A percentile compares a stretch with the other conserved stretches of the same genome.
These are phyloP conservation scores for Rhadina sibilatrix DNA, from an alignment of 2,113 vertebrate species.

Conservation along the genomic window DNA sequence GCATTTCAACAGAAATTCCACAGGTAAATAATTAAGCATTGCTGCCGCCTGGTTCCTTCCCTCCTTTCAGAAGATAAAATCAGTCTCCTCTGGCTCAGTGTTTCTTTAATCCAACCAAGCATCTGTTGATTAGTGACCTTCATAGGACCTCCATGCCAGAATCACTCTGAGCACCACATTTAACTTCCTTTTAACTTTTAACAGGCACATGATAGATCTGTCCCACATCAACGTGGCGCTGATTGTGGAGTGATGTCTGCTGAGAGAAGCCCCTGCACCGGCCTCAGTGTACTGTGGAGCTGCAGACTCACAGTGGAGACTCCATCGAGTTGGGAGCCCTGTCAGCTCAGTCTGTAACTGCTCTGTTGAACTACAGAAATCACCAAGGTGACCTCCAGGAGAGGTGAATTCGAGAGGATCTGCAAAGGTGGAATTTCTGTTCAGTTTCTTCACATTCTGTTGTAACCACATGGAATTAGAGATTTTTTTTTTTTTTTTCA, in stretches of 20 bases:
- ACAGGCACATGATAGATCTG: conserved; percentile 98
- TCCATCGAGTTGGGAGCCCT: not conserved
- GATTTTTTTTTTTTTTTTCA: conserved; percentile 37
- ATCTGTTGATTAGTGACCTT: not conserved
- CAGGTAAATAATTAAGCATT: conserved; percentile 77
- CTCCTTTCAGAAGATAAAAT: conserved; percentile 13
- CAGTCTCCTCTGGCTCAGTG: not conserved
- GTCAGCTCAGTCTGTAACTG: conserved; percentile 3
- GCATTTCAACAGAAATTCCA: conserved; percentile 97
- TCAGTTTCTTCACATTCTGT: conserved; percentile 1
- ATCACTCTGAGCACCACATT: not conserved
- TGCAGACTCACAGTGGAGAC: not conserved
- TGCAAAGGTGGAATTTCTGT: conserved; percentile 45
- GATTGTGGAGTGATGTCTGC: conserved; percentile 85
- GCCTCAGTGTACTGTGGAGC: conserved; percentile 10
- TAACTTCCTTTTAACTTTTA: conserved; percentile 26
- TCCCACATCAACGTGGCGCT: conserved; percentile 98
- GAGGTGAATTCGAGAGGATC: conserved; percentile 48
- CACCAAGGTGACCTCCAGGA: not conserved
- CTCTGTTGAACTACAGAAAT: not conserved
- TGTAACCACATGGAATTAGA: conserved; percentile 58
- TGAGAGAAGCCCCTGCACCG: not conserved
- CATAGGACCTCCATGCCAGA: not conserved
- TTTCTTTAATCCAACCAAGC: not conserved
- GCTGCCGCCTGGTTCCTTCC: not conserved